phyloP scores from a whole-genome alignment of 2,797 vertebrate species.

The Spinus pinus region DNA sequence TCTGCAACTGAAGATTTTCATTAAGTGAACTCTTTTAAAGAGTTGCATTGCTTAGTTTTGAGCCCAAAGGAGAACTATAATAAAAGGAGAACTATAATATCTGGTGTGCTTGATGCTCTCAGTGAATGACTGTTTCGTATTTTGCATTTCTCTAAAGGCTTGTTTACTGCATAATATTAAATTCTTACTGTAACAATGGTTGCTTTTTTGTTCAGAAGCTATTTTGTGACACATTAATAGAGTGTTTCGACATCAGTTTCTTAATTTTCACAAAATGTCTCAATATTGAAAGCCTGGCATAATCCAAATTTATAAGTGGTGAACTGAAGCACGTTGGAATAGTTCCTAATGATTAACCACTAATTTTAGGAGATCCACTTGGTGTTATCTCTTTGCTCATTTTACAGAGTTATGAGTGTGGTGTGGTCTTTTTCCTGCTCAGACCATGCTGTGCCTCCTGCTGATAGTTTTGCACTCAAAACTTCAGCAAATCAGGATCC shows the following conservation, averaged over 20 bases:
- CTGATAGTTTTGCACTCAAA: not conserved
- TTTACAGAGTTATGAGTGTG: not conserved
- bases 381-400: not conserved
- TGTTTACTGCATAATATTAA: not conserved
- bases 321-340: not conserved
- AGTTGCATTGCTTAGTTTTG: rapidly evolving
- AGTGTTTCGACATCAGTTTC: not conserved
- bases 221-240: not conserved
- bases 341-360: not conserved
- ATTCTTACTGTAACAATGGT: not conserved
- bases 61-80: not conserved
- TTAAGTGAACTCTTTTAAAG: not conserved
- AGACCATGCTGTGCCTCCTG: not conserved
- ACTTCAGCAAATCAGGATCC: not conserved
- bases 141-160: not conserved
- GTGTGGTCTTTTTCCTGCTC: not conserved
- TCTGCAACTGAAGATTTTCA: not conserved
- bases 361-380: not conserved
- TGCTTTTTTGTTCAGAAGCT: not conserved
- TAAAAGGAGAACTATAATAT: not conserved
- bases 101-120: not conserved
- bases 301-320: not conserved
- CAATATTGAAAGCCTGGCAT: not conserved
- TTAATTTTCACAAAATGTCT: constrained; percentile 3
- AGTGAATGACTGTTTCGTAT: not conserved